Percentiles rank a stretch among this genome's conserved stretches.
These are phyloP conservation scores for Lagopus muta DNA, from an alignment of 2,113 vertebrate genomes.

Conservation along the genomic window DNA sequence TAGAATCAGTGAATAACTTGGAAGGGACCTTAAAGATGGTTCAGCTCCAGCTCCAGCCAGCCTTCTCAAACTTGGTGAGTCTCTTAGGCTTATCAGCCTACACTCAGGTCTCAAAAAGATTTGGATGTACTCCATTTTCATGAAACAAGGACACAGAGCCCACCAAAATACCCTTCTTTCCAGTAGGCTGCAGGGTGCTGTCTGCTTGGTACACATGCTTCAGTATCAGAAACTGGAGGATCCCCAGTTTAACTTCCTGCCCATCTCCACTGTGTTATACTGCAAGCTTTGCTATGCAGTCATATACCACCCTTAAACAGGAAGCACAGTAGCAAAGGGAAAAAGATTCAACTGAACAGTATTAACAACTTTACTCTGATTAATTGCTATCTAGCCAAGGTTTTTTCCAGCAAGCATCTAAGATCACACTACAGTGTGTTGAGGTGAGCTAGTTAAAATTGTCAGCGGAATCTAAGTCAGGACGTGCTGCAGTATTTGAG, in stretches of 20 bases:
- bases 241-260: neutral
- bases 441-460: neutral
- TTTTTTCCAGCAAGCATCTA: neutral
- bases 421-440: neutral
- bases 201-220: neutral
- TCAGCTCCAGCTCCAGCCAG: no score
- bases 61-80: neutral
- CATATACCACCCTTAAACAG: rapidly evolving
- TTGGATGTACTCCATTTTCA: neutral
- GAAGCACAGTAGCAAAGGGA: neutral
- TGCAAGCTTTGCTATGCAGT: rapidly evolving
- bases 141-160: rapidly evolving
- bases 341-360: neutral
- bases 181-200: no score
- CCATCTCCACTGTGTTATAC: rapidly evolving
- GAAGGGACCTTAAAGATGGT: no score
- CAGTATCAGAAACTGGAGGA: rapidly evolving
- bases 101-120: neutral
- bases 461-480: neutral
- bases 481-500: neutral
- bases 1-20: no score
- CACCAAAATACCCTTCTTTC: neutral
- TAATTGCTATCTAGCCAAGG: neutral
- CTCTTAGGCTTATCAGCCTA: neutral
- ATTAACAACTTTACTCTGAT: neutral